Evolutionary conservation across 2,888 invertebrate genomes (phyloP).

Genomic region (Ceriagrion tenellum): DNA sequence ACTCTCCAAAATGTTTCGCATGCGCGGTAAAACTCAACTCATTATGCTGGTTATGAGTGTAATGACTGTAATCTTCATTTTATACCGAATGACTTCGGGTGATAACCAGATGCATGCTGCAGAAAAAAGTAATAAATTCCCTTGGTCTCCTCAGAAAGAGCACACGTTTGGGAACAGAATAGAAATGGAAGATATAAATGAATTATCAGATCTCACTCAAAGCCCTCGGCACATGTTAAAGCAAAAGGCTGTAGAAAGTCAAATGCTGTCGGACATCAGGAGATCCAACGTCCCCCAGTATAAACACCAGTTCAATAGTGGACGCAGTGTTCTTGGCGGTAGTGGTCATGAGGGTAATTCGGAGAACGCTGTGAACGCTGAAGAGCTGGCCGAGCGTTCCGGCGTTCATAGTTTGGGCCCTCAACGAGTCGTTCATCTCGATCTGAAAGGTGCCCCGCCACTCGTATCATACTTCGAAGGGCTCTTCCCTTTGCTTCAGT

Average conservation of each 20-base stretch:
- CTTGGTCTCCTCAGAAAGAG: constrained; percentile 68
- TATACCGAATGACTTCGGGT: constrained; percentile 73
- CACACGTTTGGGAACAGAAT: constrained; percentile 72
- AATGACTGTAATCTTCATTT: constrained; percentile 75
- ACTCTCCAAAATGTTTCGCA: constrained; percentile 42
- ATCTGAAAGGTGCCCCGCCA: constrained; percentile 91
- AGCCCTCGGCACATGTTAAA: constrained; percentile 72
- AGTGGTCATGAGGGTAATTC: constrained; percentile 33
- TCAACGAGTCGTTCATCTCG: constrained; percentile 88
- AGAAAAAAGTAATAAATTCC: constrained; percentile 51
- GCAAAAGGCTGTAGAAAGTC: constrained; percentile 73
- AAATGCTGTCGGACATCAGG: constrained; percentile 72
- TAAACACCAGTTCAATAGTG: constrained; percentile 49
- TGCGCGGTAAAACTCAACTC: constrained; percentile 72
- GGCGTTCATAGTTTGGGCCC: constrained; percentile 69
- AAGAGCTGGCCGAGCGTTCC: constrained; percentile 69
- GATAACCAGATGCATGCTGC: constrained; percentile 68
- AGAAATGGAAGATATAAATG: constrained; percentile 69
- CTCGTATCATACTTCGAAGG: constrained; percentile 82
- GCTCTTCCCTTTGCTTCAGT: constrained; percentile 82
- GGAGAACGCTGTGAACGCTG: constrained; percentile 60
- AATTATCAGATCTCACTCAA: constrained; percentile 71
- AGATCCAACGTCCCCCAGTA: constrained; percentile 54
- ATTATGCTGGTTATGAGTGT: constrained; percentile 75
- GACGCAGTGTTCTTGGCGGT: constrained; percentile 45